Evolutionary conservation across 2,797 vertebrate genomes (phyloP), one percentile per base, ranked within the genome.

Genomic region (Enteromius anoplus): DNA sequence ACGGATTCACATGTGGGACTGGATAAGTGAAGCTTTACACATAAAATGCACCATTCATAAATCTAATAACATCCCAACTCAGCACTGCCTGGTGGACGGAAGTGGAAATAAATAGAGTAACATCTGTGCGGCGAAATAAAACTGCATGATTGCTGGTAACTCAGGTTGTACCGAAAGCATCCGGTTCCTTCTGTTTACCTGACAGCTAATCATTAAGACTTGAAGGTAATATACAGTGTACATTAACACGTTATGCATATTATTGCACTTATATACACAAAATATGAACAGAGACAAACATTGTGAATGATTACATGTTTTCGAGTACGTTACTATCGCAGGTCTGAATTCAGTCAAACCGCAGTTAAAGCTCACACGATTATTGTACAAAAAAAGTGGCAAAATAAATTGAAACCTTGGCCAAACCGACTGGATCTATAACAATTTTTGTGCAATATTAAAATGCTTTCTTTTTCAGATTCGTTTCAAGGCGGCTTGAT

Each of bases 231-330:
- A 88, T 83, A 85, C 76, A 66, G 15, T 81, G 55, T 84, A 72
- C 80, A 73, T 84, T 75, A 87, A 88, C 79, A 88, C 81, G 66
- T 47, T 82, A 84, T 84, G 82, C 87, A 78, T 76, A 87, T 88
- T 88, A 88, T 88, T 88, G 87, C 86, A 88, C 86, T 82, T 87
- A 84, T 85, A 80, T 83, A 88, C 80, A 88, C 51, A 78, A 84
- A 75, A 80, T 84, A 82, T 83, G 81, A 85, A 84, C 78, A 77
- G 29, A 86, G 81, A 86, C 81, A 80, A 85, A 85, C 78, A 71
- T 70, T 73, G 45, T 80, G 51, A 78, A 75, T 75, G 76, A 42
- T 75, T 75, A 73, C 47, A 45, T 12, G 17, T 60, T 75, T 70
- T 71, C 0, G 55, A 65, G 21, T 26, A 26, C 26, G 26, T 26